Evolutionary conservation across 1,140 invertebrate species (phyloP), one percentile per base, ranked within the genome.

Genomic region (Lithobius niger): DNA sequence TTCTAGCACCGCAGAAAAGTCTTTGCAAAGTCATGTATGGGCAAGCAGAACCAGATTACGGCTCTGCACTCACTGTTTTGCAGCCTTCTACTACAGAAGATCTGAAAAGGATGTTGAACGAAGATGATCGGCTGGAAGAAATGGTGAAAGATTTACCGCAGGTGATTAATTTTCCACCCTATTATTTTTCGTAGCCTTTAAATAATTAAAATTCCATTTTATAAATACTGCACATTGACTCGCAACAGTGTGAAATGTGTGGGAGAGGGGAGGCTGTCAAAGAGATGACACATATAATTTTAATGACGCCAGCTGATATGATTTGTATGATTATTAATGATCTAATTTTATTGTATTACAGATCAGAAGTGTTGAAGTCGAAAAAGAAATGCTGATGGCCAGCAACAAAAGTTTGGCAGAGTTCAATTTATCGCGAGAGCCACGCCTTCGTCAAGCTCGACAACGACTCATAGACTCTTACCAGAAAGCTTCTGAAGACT

Each of bases 361-460:
- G 81, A 76, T 89, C 1, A 83, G 87, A 67, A 79, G 82, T 54
- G 75, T 87, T 60, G 83, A 85, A 65, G 75, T 77, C 13, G 86
- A 93, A 62, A 88, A 88, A 61, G 86, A 91, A 67, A 81, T 82
- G 68, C 71, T 92, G 45, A 80, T 93, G 64, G 85, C 83, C 1
- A 83, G 82, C 59, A 94, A 92, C 66, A 82, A 86, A 66, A 86
- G 81, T 26, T 69, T 89, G 50, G 88, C 90, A 1, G 89, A 95
- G 67, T 84, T 78, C 61, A 96, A 94, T 69, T 74, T 96, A 21
- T 76, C 79, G 16, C 82, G 82, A 64, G 85, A 93, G 70, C 85
- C 88, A 28, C 76, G 81, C 64, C 71, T 93, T n/a, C 76, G 81
- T 42, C 79, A 84, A 61, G 72, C 80, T 1, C 82, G 86, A 67